Evolutionary conservation across 2,797 vertebrate species (phyloP).

Genomic region (Syncerus caffer): DNA sequence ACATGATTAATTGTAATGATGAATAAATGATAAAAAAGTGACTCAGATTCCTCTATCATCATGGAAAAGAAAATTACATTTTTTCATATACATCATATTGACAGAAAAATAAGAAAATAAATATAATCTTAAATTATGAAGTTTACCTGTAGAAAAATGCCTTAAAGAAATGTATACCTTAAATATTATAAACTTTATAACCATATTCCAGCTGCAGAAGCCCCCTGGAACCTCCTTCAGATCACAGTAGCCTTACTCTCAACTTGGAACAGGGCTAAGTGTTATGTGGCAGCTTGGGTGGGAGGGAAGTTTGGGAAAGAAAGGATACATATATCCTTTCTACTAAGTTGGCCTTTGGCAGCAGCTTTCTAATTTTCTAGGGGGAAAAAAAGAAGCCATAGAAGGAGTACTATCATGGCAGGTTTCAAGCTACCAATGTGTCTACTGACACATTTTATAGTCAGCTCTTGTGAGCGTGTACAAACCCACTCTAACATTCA

Average conservation of each 20-base stretch:
- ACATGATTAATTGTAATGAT: background rate
- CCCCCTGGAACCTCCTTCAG: background rate
- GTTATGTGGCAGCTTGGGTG: background rate
- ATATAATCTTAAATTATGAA: background rate
- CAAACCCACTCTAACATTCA: background rate
- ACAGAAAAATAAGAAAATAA: background rate
- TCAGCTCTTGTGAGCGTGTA: background rate
- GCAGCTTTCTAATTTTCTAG: background rate
- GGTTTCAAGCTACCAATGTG: background rate
- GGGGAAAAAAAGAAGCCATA: background rate
- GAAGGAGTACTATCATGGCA: background rate
- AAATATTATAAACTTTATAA: background rate
- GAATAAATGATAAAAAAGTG: background rate
- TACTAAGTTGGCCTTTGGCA: background rate
- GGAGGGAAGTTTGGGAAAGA: background rate
- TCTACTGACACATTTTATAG: background rate
- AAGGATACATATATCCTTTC: background rate
- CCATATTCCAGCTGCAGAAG: background rate
- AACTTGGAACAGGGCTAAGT: background rate
- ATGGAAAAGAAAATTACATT: background rate
- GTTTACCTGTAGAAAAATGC: background rate
- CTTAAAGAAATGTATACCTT: background rate
- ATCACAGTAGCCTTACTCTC: background rate
- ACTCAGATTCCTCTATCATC: background rate
- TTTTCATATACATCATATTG: background rate